phyloP scores from a whole-genome alignment of 1,140 invertebrate genomes.

The Arion vulgaris region DNA sequence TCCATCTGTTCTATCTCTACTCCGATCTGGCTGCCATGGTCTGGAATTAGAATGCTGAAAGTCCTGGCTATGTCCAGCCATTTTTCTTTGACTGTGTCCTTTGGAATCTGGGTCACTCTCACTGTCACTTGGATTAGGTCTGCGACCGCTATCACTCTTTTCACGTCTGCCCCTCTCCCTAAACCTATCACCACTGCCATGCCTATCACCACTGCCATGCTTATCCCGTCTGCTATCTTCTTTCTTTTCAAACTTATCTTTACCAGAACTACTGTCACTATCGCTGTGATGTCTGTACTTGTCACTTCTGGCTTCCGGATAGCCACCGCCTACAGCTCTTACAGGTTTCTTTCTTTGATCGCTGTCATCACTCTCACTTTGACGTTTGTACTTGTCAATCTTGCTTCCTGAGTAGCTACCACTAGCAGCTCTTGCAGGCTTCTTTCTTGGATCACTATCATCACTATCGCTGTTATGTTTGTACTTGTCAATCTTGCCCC shows the following conservation, averaged over 20 bases:
- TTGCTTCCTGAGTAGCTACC: not conserved
- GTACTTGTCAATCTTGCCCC: no score
- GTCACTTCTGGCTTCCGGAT: not conserved
- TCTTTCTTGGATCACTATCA: not conserved
- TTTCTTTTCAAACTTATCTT: not conserved
- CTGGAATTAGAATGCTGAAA: not conserved
- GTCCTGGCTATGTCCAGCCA: not conserved
- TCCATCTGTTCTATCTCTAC: not conserved
- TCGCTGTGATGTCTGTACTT: not conserved
- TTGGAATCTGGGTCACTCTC: not conserved
- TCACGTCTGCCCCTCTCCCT: not conserved
- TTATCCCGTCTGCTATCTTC: not conserved
- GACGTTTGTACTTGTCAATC: no score
- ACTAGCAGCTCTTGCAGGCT: not conserved
- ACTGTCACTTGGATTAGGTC: not conserved
- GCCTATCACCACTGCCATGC: not conserved
- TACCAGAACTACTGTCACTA: not conserved
- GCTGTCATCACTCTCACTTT: not conserved
- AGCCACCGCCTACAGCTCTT: not conserved
- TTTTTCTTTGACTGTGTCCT: not conserved
- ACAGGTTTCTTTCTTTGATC: not conserved
- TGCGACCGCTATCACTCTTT: not conserved
- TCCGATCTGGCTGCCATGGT: not conserved
- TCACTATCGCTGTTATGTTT: not conserved
- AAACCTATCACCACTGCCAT: not conserved